Evolutionary conservation across 2,888 invertebrate genomes (phyloP), one percentile per base, ranked within the genome.

Genomic region (Podotricha telesiphe): DNA sequence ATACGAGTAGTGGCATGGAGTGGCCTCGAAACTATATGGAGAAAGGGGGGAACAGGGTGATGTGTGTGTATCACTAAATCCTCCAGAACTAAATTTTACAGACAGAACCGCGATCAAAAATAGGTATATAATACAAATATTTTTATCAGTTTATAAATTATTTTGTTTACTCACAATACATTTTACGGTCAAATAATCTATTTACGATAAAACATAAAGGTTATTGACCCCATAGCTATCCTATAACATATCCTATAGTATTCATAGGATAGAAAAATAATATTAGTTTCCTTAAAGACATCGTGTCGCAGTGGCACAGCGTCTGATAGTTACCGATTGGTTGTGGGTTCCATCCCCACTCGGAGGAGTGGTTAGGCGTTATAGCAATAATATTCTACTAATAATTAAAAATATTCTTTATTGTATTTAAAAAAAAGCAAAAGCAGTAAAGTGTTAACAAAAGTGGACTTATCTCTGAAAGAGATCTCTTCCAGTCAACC

Each of bases 121-220:
- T 2, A 55, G 34, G 4, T 34, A 55, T 55, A 34, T 55, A 34
- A 55, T 34, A 17, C 5, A 55, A 55, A 55, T 37, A 55, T 11
- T 37, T 34, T 34, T 55, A 55, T 55, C 55, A 55, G 55, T 11
- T 34, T 53, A 34, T 53, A 34, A 37, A 37, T 55, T 1, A 37
- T 17, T 34, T 17, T 55, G 55, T 55, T 55, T 55, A 55, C 55
- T 55, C 28, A 28, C 28, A 28, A 28, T 11, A 17, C 10, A 37
- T 34, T 11, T 17, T 55, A 55, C 34, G 55, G 34, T 37, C 55
- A 55, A 55, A 34, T 37, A 34, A 53, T 11, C 53, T 0, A 0
- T 17, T 55, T n/a, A 34, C n/a, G 53, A 55, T 55, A 55, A 53
- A 22, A 17, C 11, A 2, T 17, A 34, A 34, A 17, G 34, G n/a